These are phyloP conservation scores for Chelonus formosanus DNA, from an alignment of 2,888 invertebrate species.

Conservation along the genomic window DNA sequence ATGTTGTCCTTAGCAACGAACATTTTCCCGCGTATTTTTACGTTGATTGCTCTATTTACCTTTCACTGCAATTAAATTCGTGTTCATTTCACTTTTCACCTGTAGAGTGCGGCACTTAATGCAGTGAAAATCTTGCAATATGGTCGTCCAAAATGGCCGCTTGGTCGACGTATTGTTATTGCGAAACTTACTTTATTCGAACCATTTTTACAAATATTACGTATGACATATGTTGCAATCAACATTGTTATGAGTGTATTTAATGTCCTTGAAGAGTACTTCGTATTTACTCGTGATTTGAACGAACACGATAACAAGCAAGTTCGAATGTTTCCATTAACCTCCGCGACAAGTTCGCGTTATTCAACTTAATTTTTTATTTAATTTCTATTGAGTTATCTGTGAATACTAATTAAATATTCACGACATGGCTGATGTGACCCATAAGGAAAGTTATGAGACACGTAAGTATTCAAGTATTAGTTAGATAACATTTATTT, in stretches of 20 bases:
- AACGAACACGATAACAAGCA: neutral
- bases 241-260: neutral
- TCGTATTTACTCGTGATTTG: neutral
- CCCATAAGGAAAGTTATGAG: constrained; percentile 55
- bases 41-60: too few relatives aligned
- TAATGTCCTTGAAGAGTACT: neutral
- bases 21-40: too few relatives aligned
- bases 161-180: constrained; percentile 32
- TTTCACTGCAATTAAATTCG: too few relatives aligned
- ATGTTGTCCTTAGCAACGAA: too few relatives aligned
- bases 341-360: constrained; percentile 38
- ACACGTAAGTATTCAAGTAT: constrained; percentile 47
- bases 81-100: too few relatives aligned
- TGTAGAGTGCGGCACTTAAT: too few relatives aligned
- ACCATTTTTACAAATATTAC: constrained; percentile 3
- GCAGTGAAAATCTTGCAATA: too few relatives aligned
- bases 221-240: constrained; percentile 5
- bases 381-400: constrained; percentile 23
- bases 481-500: neutral
- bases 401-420: constrained; percentile 16
- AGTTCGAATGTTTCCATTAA: constrained; percentile 40
- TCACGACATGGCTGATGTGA: constrained; percentile 52
- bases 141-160: constrained; percentile 33
- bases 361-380: constrained; percentile 7
- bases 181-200: constrained; percentile 35